Conservation (phyloP, 1,140 invertebrate genomes). For the Papilio polyxenes region DNA sequence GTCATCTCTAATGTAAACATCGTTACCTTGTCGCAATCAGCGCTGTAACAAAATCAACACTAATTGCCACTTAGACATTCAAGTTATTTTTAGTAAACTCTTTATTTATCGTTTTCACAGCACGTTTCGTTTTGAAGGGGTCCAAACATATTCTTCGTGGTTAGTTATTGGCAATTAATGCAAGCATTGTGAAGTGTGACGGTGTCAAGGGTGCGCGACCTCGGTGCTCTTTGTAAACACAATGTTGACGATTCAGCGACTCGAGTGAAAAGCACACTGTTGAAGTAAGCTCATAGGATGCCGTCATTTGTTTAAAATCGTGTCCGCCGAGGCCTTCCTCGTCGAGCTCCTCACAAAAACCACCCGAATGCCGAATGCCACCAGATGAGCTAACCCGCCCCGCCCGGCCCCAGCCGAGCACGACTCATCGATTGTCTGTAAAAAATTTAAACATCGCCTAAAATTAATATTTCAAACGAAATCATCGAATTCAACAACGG, state of each 20-base stretch:
- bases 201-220: conserved; percentile 33
- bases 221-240: conserved; percentile 30
- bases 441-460: conserved; percentile 75
- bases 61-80: conserved; percentile 27
- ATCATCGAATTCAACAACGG: conserved; percentile 52
- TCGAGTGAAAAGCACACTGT: conserved; percentile 36
- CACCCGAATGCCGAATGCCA: conserved; percentile 66
- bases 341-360: conserved; percentile 71
- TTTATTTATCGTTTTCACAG: conserved; percentile 16
- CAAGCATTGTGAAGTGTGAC: conserved; percentile 17
- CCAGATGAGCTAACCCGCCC: conserved; percentile 77
- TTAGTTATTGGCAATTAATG: conserved; percentile 36
- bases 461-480: conserved; percentile 70
- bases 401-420: conserved; percentile 70
- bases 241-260: conserved; percentile 33
- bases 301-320: conserved; percentile 73
- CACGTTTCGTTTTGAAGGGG: conserved; percentile 17
- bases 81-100: conserved; percentile 30
- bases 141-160: conserved; percentile 19
- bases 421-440: conserved; percentile 75
- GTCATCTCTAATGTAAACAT: conserved; percentile 33
- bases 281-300: conserved; percentile 54
- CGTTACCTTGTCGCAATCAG: conserved; percentile 23
- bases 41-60: conserved; percentile 25
- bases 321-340: conserved; percentile 74